Conservation (phyloP, 2,888 invertebrate species). For the Sthenelais limicola region DNA sequence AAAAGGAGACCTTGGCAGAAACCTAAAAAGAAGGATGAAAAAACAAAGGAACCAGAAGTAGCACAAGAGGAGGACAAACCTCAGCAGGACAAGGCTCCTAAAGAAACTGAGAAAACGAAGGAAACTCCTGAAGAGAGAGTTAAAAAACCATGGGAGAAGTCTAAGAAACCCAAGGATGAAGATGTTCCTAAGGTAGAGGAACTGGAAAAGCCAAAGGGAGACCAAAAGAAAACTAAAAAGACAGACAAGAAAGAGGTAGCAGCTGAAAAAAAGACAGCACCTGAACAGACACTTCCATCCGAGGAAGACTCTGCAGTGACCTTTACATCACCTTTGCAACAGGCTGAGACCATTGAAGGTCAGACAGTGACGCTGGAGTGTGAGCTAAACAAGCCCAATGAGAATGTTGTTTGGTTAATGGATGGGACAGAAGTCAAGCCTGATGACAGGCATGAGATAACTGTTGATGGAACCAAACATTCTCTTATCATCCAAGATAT, state of each 20-base stretch:
- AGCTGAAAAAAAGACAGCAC: neutral
- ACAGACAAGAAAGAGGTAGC: neutral
- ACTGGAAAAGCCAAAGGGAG: neutral
- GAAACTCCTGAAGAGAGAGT: neutral
- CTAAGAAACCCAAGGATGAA: neutral
- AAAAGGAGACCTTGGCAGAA: neutral
- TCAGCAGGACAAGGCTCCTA: neutral
- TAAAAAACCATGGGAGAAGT: neutral
- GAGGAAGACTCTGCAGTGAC: neutral
- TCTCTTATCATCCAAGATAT: conserved; percentile 58
- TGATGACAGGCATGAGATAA: conserved; percentile 53
- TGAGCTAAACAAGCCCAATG: conserved; percentile 59
- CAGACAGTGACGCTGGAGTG: conserved; percentile 65
- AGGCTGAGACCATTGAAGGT: conserved; percentile 53
- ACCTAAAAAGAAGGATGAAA: neutral
- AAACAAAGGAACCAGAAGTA: neutral
- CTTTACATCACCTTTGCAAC: conserved; percentile 18
- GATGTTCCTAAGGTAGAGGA: neutral
- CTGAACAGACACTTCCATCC: neutral
- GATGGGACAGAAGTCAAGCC: conserved; percentile 62
- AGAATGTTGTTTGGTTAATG: conserved; percentile 65
- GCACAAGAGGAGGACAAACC: neutral
- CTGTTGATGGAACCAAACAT: conserved; percentile 57
- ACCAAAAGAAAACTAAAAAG: neutral
- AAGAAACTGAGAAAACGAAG: neutral